Evolutionary conservation across 2,113 vertebrate species (phyloP), one percentile per base, ranked within the genome.

Genomic region (Urocynchramus pylzowi): DNA sequence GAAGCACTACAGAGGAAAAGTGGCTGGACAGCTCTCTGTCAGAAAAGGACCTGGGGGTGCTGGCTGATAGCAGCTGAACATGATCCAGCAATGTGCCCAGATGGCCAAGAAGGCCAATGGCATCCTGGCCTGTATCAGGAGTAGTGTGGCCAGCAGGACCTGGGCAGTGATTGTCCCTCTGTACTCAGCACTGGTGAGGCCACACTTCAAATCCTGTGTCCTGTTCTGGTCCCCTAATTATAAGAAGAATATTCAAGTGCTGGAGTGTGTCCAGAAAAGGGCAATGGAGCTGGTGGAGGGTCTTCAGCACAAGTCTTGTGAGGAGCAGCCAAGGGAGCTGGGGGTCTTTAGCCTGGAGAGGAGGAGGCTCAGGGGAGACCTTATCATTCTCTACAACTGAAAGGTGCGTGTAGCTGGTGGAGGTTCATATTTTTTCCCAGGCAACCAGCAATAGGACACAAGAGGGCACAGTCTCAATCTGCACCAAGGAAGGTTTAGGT

Each of bases 21-120:
- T 30, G 42, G 1, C 16, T 75, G 16, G 35, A 21, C 6, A 59
- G 11, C 16, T 33, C 11, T 33, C 65, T 17, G 26, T 10, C 10
- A 24, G 44, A 11, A 76, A 57, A 35, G 30, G 7, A 42, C 17
- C 7, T 65, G 19, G 28, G 17, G 5, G 5, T 24, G 13, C 35
- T 60, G 45, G 3, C 11, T 1, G 0, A 11, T 11, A 60, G 37
- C 54, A 20, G 13, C 26, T 60, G 45, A 31, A 52, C 10, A 4
- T 10, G 31, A 60, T 0, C 26, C 37, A 52, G 13, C 12, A 9
- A 8, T 31, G 12, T 73, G 68, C 13, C 21, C 27, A 37, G 33
- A 37, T 26, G 13, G 13, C 9, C 39, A 33, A 53, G 57, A 45
- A 11, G 26, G 21, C 17, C 27, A 71, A 1, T 27, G 47, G 3